These are phyloP conservation scores for Siniperca undulata DNA, from an alignment of 2,797 vertebrate genomes.

Conservation along the genomic window DNA sequence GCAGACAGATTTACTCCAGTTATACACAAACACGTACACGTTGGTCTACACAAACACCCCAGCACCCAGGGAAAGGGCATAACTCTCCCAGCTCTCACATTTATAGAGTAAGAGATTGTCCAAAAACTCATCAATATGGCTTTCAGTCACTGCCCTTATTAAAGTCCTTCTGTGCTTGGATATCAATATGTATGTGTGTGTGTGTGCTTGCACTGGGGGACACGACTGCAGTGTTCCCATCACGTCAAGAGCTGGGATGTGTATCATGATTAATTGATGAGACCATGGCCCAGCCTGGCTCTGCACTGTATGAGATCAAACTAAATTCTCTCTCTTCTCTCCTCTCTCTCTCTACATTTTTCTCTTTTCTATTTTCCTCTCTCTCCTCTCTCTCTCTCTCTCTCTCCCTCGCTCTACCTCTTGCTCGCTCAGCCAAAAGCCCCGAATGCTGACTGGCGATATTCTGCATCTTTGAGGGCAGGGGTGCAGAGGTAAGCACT, in stretches of 20 bases:
- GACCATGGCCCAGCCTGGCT: slow-evolving; percentile 66
- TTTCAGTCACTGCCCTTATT: slow-evolving; percentile 58
- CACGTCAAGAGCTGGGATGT: slow-evolving; percentile 76
- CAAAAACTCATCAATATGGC: slow-evolving; percentile 64
- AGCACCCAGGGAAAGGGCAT: slow-evolving; percentile 44
- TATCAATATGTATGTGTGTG: slow-evolving; percentile 30
- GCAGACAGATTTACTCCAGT: slow-evolving; percentile 60
- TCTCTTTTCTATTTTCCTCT: too few relatives aligned
- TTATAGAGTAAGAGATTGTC: slow-evolving; percentile 59
- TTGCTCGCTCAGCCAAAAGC: slow-evolving; percentile 93
- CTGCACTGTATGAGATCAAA: slow-evolving; percentile 78
- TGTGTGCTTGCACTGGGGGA: slow-evolving; percentile 39
- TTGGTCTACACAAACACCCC: slow-evolving; percentile 43
- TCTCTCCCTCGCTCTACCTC: slow-evolving; percentile 56
- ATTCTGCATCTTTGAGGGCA: slow-evolving; percentile 97
- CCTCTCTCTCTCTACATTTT: slow-evolving; percentile 3
- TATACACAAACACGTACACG: slow-evolving; percentile 44
- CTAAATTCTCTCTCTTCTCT: slow-evolving; percentile 77
- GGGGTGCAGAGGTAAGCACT: slow-evolving; percentile 95
- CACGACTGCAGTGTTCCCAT: slow-evolving; percentile 73
- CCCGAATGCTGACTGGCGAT: slow-evolving; percentile 98
- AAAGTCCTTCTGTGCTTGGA: slow-evolving; percentile 44
- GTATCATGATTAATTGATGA: slow-evolving; percentile 86
- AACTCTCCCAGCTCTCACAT: slow-evolving; percentile 49
- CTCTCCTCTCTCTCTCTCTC: slow-evolving; percentile 62